Base-by-base conservation (phyloP, 1,140 invertebrate genomes). In the Drosophila kurseongensis region DNA sequence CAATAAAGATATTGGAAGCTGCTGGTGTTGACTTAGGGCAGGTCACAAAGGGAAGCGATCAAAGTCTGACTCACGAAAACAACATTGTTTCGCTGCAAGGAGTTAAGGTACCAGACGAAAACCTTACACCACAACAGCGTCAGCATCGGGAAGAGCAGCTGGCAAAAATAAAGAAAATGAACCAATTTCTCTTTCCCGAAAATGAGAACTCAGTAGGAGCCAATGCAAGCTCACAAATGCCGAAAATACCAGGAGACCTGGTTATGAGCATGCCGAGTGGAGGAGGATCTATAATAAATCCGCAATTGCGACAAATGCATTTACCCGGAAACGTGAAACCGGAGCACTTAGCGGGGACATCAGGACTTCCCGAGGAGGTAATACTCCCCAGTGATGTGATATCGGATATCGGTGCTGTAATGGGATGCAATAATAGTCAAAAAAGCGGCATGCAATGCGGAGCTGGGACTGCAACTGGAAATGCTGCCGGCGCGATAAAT, bases 31-130 rank as follows among this genome's bases (percentile, higher is more conserved):
- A 82, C 16, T 62, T 88, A 38, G 78, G 60, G 5, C 52, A 65
- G n/a, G 74, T 38, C 23, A 29, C 51, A 8, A 89, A 89, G 44
- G 74, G 55, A 36, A 59, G 48, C 48, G 83, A 86, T 27, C 13
- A 72, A n/a, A 59, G 58, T 35, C 29, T 65, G 13, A 51, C 27
- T 40, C 29, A 54, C 4, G 83, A 80, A 18, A 80, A 56, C 76
- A 94, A 93, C 75, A 92, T 94, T 73, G 94, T 95, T 66, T 95
- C 95, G 35, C 85, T 95, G 42, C 94, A 95, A 94, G 96, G 96
- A 85, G 96, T 97, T 10, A 97, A 98, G 94, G 96, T 98, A 81
- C 98, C 98, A 66, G 97, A 99, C 94, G 98, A 99, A 94, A 98
- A 99, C 93, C 94, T 99, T 73, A 99, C 98, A 57, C 98, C 98